These are phyloP conservation scores for Leptothorax acervorum DNA, from an alignment of 2,888 invertebrate species.

Conservation along the genomic window DNA sequence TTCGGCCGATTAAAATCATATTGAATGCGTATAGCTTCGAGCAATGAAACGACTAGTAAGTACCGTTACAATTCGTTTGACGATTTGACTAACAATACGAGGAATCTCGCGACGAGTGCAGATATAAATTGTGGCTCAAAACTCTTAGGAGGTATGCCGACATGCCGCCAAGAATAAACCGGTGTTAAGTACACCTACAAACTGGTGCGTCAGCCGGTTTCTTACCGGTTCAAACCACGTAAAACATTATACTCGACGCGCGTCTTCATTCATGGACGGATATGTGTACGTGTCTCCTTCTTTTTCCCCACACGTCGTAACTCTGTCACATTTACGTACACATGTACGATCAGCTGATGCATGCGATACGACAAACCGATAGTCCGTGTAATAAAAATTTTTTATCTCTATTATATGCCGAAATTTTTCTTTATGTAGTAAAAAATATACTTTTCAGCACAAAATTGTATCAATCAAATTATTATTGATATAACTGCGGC, in stretches of 20 bases:
- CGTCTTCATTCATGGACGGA: conserved; percentile 67
- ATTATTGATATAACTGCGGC: neutral
- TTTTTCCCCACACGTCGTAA: neutral
- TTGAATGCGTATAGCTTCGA: neutral
- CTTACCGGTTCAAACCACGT: neutral
- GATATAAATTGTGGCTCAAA: conserved; percentile 19
- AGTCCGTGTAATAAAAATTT: neutral
- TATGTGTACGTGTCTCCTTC: neutral
- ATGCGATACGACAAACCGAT: neutral
- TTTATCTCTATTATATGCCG: neutral
- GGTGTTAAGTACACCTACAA: conserved; percentile 41
- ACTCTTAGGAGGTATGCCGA: conserved; percentile 19
- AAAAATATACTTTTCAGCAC: neutral
- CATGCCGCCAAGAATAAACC: conserved; percentile 59
- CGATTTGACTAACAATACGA: neutral
- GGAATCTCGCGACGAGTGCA: conserved; percentile 5
- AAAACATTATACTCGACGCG: neutral
- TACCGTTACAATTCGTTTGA: neutral
- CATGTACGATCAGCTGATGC: conserved; percentile 57
- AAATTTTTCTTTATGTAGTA: neutral
- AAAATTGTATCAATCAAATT: conserved; percentile 4
- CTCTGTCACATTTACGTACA: conserved; percentile 27
- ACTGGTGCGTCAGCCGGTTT: conserved; percentile 15
- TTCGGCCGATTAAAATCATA: neutral
- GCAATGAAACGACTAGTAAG: neutral